A percentile compares a stretch with the other conserved stretches of the same genome.
Conservation (phyloP, 2,113 vertebrate genomes). For the Ptilorrhoa leucosticta region DNA sequence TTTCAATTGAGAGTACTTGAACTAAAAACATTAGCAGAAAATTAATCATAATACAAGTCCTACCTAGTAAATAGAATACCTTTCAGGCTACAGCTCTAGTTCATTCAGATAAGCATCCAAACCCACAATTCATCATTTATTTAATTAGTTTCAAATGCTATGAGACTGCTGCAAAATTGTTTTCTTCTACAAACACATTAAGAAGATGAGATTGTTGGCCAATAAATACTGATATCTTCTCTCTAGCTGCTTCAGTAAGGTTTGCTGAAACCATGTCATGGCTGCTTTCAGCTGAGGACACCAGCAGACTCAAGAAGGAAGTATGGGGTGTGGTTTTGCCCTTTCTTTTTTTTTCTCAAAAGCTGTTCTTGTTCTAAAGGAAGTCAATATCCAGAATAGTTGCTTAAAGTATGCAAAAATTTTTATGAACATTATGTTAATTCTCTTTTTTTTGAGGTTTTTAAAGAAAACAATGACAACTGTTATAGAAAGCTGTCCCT, state of each 20-base stretch:
- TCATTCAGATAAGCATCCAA: background rate
- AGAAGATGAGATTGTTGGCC: background rate
- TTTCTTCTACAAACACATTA: background rate
- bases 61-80: background rate
- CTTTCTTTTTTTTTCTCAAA: background rate
- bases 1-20: background rate
- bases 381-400: background rate
- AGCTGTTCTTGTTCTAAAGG: background rate
- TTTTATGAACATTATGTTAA: background rate
- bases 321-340: rapidly evolving
- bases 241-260: background rate
- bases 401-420: background rate
- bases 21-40: background rate
- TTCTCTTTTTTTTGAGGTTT: background rate
- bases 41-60: background rate
- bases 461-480: background rate
- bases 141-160: background rate
- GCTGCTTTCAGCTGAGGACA: background rate
- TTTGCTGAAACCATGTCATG: background rate
- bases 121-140: background rate
- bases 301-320: background rate
- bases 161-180: background rate
- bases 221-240: background rate
- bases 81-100: background rate
- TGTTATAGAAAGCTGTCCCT: background rate